These are phyloP conservation scores for Subanguina moxae DNA, from an alignment of 1,140 invertebrate species.

Conservation along the genomic window DNA sequence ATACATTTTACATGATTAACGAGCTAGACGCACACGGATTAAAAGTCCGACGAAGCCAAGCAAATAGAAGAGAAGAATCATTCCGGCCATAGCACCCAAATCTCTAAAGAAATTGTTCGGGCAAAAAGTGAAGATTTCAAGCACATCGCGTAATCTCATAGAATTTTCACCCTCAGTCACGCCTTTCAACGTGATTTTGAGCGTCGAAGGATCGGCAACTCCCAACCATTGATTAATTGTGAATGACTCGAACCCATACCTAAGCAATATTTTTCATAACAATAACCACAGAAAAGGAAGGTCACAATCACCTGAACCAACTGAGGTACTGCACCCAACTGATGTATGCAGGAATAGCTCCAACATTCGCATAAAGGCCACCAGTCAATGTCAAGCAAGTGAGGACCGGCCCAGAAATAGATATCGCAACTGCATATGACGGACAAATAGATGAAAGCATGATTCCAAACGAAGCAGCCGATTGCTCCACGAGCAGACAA, in stretches of 20 bases:
- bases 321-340: neutral
- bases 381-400: slow-evolving; percentile 54
- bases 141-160: too few relatives aligned
- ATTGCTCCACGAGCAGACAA: slow-evolving; percentile 52
- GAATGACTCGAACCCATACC: neutral
- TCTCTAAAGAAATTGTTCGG: neutral
- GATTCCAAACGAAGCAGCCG: slow-evolving; percentile 54
- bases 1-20: too few relatives aligned
- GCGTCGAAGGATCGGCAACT: neutral
- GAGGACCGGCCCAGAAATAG: slow-evolving; percentile 48
- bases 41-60: neutral
- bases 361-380: slow-evolving; percentile 54
- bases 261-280: neutral
- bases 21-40: neutral
- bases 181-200: neutral
- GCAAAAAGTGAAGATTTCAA: neutral
- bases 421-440: slow-evolving; percentile 47
- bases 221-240: neutral
- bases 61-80: neutral
- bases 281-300: neutral
- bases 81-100: neutral
- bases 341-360: slow-evolving; percentile 37
- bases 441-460: slow-evolving; percentile 49
- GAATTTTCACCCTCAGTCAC: neutral
- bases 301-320: neutral